Conservation (phyloP, 2,113 vertebrate species). For the Ifrita kowaldi region DNA sequence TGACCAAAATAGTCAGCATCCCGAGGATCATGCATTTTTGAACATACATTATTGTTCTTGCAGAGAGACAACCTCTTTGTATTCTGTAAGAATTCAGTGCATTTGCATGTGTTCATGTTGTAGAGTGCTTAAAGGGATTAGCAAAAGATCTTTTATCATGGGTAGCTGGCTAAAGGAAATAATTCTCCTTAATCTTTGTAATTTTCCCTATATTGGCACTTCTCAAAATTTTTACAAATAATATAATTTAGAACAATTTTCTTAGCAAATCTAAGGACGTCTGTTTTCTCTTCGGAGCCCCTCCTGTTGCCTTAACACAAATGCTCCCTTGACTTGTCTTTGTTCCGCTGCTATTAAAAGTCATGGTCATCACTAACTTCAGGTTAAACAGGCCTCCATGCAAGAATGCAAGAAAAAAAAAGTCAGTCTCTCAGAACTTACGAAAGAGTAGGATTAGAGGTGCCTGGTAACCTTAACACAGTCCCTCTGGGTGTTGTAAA, state of each 20-base stretch:
- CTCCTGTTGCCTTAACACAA: neutral
- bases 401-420: neutral
- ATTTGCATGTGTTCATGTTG: neutral
- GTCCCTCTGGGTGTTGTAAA: conserved; percentile 21
- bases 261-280: neutral
- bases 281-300: neutral
- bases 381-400: neutral
- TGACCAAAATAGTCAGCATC: neutral
- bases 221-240: neutral
- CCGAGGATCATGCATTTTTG: neutral
- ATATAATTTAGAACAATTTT: neutral
- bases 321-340: neutral
- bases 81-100: neutral
- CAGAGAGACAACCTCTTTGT: neutral
- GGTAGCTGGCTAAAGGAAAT: neutral
- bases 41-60: neutral
- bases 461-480: conserved; percentile 11
- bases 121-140: neutral
- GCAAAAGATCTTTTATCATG: neutral
- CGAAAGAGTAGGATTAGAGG: neutral
- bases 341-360: neutral
- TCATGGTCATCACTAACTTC: neutral
- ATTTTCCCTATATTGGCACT: neutral
- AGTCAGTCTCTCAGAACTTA: neutral
- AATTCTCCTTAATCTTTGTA: neutral